Base-by-base conservation (phyloP, 2,888 invertebrate species). In the Drosophila vallismaia region DNA sequence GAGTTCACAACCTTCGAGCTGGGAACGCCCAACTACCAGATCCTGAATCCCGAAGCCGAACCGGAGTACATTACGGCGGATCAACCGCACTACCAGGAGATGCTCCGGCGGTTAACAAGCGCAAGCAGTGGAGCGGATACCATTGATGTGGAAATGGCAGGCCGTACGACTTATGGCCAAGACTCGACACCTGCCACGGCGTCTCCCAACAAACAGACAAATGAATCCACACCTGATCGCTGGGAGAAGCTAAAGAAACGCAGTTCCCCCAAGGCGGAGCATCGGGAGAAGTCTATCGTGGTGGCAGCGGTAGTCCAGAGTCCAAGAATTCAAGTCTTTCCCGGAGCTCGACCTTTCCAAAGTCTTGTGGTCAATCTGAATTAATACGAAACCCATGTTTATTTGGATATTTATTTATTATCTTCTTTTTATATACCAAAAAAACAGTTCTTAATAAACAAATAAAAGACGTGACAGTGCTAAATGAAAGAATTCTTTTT, bases 1-100 rank as follows among this genome's bases (percentile, higher is more conserved):
- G 90, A 90, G 36, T 89, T 81, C 1, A 74, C 88, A 19, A 89
- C 90, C 3, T 89, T 79, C 28, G 89, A 89, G 45, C 70, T 90
- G 63, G 89, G 89, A 7, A 54, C 73, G 3, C 86, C 89, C 26
- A 77, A 80, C 29, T 90, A 88, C 62, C 72, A 84, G 67, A 88
- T 89, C 6, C 64, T 89, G 0, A 89, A 89, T 71, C 86, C 90
- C 0, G 71, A 89, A 48, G 89, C 89, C 6, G 70, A 80, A n/a
- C 88, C 90, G 0, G 86, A 89, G 69, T 86, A 81, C 26, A 89
- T 89, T 3, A 89, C 89, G 0, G 76, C 79, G 4, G 86, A 88
- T 74, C 89, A 89, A 29, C 88, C 90, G 0, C 74, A 86, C 3
- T 89, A 89, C 54, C 71, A 71, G 9, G 77, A 82, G 44, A 79